Evolutionary conservation across 2,888 invertebrate genomes (phyloP).

Genomic region (Scrobipalpa atriplicella): DNA sequence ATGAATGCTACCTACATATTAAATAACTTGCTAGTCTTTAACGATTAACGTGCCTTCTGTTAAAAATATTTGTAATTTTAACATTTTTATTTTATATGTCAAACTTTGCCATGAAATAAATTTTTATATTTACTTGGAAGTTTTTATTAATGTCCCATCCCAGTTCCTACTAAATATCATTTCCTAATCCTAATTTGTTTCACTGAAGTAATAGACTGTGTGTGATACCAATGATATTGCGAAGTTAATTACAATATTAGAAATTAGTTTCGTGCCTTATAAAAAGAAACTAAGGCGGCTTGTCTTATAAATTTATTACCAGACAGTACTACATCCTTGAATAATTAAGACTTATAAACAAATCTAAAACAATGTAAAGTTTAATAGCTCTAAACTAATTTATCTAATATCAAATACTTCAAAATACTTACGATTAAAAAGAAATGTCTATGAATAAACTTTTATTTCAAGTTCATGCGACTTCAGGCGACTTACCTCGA

Average conservation of each 20-base stretch:
- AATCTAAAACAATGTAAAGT: conserved; percentile 47
- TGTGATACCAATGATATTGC: too few relatives aligned
- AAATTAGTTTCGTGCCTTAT: not conserved
- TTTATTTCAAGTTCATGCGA: not conserved
- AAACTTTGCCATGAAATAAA: conserved; percentile 76
- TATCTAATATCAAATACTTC: conserved; percentile 33
- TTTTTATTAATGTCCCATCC: not conserved
- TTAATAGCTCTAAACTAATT: conserved; percentile 42
- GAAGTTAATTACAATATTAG: too few relatives aligned
- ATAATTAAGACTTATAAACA: conserved; percentile 54
- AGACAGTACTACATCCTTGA: not conserved
- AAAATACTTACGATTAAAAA: conserved; percentile 42
- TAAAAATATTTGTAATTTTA: conserved; percentile 35
- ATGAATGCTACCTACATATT: conserved; percentile 35
- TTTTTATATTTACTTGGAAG: conserved; percentile 35
- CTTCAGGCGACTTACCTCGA: conserved; percentile 53
- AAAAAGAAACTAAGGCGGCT: not conserved
- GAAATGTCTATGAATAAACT: not conserved
- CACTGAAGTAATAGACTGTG: too few relatives aligned
- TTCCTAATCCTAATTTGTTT: too few relatives aligned
- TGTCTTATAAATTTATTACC: conserved; percentile 9
- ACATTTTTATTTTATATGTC: conserved; percentile 48
- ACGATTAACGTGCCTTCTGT: conserved; percentile 60
- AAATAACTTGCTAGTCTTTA: conserved; percentile 60
- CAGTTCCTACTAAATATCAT: too few relatives aligned